Evolutionary conservation across 2,797 vertebrate genomes (phyloP).

Genomic region (Coregonus sp.): DNA sequence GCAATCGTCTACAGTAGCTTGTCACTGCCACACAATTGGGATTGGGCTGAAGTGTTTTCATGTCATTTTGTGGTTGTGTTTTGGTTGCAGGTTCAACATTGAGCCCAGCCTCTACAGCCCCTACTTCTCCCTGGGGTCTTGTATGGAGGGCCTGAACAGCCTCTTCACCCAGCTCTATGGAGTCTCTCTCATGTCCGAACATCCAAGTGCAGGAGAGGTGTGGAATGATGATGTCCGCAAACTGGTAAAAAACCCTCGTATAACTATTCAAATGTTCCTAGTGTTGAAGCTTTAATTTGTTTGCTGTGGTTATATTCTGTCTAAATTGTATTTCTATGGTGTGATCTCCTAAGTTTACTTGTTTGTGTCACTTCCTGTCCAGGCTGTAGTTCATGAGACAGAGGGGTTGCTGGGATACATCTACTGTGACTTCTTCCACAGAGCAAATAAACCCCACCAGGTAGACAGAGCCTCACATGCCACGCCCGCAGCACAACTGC

Average conservation of each 20-base stretch:
- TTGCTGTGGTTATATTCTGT: not conserved
- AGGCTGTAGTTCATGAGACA: slow-evolving; percentile 95
- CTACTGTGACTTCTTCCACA: slow-evolving; percentile 97
- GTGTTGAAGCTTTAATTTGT: not conserved
- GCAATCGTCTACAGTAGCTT: not conserved
- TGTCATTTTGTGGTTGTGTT: not conserved
- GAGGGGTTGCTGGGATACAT: slow-evolving; percentile 94
- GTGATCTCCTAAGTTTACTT: not conserved
- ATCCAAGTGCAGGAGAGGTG: slow-evolving; percentile 87
- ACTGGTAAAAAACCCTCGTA: slow-evolving; percentile 75
- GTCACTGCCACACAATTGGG: not conserved
- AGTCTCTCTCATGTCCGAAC: slow-evolving; percentile 86
- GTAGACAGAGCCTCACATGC: slow-evolving; percentile 62
- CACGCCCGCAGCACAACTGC: not conserved
- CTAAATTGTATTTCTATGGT: not conserved
- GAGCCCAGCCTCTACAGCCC: slow-evolving; percentile 94
- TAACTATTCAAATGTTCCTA: not conserved
- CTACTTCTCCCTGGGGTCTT: slow-evolving; percentile 91
- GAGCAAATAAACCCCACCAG: slow-evolving; percentile 92
- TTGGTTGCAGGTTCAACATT: slow-evolving; percentile 85
- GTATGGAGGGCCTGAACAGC: slow-evolving; percentile 94
- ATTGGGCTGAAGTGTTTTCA: not conserved
- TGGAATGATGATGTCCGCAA: slow-evolving; percentile 94
- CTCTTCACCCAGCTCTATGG: slow-evolving; percentile 90
- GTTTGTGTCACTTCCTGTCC: slow-evolving; percentile 28